Evolutionary conservation across 1,140 invertebrate genomes (phyloP).

Genomic region (Magallana ariakensis): DNA sequence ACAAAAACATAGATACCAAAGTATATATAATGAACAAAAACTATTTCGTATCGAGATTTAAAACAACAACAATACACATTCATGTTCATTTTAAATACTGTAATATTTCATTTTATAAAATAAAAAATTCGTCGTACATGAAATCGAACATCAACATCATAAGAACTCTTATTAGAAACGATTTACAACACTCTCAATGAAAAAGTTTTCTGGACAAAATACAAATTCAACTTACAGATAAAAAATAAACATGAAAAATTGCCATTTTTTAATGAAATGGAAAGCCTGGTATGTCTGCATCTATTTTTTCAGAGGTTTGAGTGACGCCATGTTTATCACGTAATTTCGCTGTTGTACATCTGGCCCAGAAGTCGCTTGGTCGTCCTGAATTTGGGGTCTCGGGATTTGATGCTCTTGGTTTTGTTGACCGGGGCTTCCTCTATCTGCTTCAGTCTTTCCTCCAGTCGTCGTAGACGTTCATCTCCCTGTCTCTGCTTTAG

Average conservation of each 20-base stretch:
- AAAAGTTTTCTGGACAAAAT: no score
- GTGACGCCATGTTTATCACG: neutral
- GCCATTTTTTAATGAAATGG: no score
- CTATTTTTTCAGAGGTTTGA: neutral
- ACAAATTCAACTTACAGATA: no score
- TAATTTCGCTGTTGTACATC: slow-evolving; percentile 43
- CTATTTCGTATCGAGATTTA: no score
- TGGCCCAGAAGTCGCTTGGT: slow-evolving; percentile 41
- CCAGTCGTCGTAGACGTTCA: slow-evolving; percentile 58
- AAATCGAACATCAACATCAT: neutral
- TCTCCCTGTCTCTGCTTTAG: slow-evolving; percentile 62
- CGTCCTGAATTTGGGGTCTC: slow-evolving; percentile 43
- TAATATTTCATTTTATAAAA: slow-evolving; percentile 10
- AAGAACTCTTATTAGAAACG: no score
- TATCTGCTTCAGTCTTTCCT: slow-evolving; percentile 61
- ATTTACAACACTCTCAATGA: no score
- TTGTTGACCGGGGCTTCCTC: slow-evolving; percentile 42
- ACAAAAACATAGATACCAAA: no score
- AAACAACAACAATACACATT: no score
- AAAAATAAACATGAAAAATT: no score
- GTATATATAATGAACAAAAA: no score
- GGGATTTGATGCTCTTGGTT: slow-evolving; percentile 13
- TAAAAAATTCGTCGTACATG: neutral
- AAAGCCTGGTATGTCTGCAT: neutral
- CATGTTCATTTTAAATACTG: no score